These are phyloP conservation scores for Echinometra lucunter DNA, from an alignment of 53 echinoderm and acorn worm species.

Conservation along the genomic window DNA sequence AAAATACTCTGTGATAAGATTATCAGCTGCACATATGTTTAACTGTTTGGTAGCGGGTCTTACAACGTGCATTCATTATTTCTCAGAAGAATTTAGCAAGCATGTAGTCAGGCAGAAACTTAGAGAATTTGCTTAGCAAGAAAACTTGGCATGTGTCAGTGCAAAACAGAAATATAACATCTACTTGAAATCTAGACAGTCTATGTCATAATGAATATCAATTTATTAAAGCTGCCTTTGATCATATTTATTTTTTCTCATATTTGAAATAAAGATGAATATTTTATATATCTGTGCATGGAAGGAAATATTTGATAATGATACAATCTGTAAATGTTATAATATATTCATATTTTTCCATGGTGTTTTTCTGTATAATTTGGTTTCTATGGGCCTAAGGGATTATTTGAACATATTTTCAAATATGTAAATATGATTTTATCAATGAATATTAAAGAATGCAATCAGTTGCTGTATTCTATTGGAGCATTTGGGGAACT, in stretches of 20 bases:
- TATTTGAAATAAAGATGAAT: conserved; percentile 15
- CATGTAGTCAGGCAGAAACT: not conserved
- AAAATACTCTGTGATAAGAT: not conserved
- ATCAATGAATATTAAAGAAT: not conserved
- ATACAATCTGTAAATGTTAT: not conserved
- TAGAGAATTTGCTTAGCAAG: not conserved
- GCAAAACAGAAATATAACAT: not conserved
- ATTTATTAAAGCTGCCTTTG: conserved; percentile 36
- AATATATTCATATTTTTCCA: conserved; percentile 34
- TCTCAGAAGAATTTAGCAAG: not conserved
- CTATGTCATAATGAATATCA: not conserved
- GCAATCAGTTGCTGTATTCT: not conserved
- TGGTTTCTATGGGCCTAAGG: not conserved
- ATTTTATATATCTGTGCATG: conserved; percentile 58
- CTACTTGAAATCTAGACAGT: not conserved
- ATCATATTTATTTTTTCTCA: conserved; percentile 36
- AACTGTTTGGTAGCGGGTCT: not conserved
- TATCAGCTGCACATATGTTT: not conserved
- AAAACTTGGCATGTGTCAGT: not conserved
- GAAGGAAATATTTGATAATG: conserved; percentile 9
- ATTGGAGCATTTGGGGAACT: not conserved
- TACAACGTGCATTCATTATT: not conserved
- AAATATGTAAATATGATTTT: conserved; percentile 22
- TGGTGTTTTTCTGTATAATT: conserved; percentile 49
- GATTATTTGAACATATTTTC: conserved; percentile 7